These are phyloP conservation scores for Protobothrops mucrosquamatus DNA, from an alignment of 2,113 vertebrate species.

Conservation along the genomic window DNA sequence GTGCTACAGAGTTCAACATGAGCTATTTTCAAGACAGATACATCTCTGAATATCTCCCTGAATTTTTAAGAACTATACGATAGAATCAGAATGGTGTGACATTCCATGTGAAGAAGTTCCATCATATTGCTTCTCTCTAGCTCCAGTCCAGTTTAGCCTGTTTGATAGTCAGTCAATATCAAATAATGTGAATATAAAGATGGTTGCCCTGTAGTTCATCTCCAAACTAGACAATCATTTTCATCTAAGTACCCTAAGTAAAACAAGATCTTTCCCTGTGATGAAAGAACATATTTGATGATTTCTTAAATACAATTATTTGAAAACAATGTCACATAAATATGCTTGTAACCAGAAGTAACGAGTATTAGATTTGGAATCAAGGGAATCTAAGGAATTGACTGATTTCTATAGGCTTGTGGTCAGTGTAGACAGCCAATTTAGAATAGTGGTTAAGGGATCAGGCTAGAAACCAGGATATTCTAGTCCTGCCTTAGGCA, in stretches of 20 bases:
- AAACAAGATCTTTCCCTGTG: neutral
- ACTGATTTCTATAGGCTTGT: neutral
- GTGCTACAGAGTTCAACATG: neutral
- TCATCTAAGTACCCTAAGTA: neutral
- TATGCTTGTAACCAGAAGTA: neutral
- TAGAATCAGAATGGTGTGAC: neutral
- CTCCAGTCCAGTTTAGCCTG: neutral
- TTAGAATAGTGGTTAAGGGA: neutral
- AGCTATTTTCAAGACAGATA: neutral
- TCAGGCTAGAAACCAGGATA: neutral
- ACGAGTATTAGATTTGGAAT: neutral
- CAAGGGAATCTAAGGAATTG: neutral
- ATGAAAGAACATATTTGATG: neutral
- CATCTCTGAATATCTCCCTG: neutral
- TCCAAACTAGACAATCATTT: neutral
- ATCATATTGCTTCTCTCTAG: neutral
- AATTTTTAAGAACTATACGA: neutral
- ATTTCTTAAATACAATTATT: neutral
- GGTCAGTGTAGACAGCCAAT: neutral
- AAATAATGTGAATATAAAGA: neutral
- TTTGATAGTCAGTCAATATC: neutral
- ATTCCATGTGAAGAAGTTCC: neutral
- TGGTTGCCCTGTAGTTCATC: neutral
- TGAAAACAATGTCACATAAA: neutral
- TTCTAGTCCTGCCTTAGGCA: neutral